Evolutionary conservation across 2,888 invertebrate species (phyloP), one percentile per base, ranked within the genome.

Genomic region (Rhimphoctona megacephalus): DNA sequence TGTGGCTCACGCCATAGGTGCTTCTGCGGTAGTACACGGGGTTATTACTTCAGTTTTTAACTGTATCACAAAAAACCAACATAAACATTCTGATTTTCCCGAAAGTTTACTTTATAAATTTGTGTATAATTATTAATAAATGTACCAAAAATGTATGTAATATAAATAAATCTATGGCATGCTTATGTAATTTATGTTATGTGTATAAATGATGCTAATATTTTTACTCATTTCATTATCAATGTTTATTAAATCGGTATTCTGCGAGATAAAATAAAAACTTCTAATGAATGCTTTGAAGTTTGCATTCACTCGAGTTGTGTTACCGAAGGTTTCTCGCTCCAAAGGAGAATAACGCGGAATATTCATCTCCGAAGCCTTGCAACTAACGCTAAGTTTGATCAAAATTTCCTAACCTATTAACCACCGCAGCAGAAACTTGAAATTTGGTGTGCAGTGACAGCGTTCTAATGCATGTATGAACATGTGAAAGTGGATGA

Each of bases 391-490:
- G 70, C 83, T 74, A 80, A 82, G 85, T 87, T 87, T 87, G 78
- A 87, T 87, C 84, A 87, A 85, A 83, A 87, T 87, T 87, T 79
- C 78, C 61, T 79, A 36, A 81, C 69, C 87, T 77, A 87, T 87
- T 85, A 85, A 84, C 82, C 82, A 54, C 57, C 72, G 49, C 61
- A 14, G 74, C 70, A 73, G 78, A 81, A 79, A 73, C 74, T 77
- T 64, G 76, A 84, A 84, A 83, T 69, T 87, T 78, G 36, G 74
- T 61, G 49, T 61, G 61, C 84, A 69, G 57, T 49, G 49, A 25
- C 39, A 46, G 74, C 61, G 66, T 73, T 54, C 22, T 36, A 39
- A 33, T 73, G 73, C 57, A 57, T 77, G 46, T 25, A 52, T 22
- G 64, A 52, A 22, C 25, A 8, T 66, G 52, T 66, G 52, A 66